Conservation (phyloP, 1,140 invertebrate genomes). For the Ceratina australensis region DNA sequence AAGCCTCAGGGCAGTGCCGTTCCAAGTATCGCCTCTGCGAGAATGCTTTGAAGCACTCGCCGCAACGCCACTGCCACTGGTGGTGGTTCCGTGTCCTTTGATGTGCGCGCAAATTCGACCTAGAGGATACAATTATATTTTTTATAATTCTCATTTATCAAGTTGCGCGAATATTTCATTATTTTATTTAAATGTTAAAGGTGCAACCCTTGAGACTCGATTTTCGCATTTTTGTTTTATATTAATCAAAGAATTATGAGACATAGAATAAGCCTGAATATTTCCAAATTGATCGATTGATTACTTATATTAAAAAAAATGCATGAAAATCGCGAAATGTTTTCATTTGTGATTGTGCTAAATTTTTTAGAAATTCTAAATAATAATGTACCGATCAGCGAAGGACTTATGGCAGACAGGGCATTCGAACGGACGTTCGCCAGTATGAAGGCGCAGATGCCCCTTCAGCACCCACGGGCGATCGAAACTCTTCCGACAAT, state of each 20-base stretch:
- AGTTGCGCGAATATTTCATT: too few relatives aligned
- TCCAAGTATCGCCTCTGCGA: constrained; percentile 87
- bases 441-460: constrained; percentile 84
- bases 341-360: too few relatives aligned
- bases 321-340: too few relatives aligned
- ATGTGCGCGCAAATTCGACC: constrained; percentile 86
- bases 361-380: too few relatives aligned
- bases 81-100: constrained; percentile 86
- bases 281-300: too few relatives aligned
- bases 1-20: constrained; percentile 86
- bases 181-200: too few relatives aligned
- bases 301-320: too few relatives aligned
- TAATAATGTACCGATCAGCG: constrained; percentile 84
- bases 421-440: constrained; percentile 85
- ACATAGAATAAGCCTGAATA: too few relatives aligned
- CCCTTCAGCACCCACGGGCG: constrained; percentile 86
- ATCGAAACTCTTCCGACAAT: constrained; percentile 81
- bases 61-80: constrained; percentile 84
- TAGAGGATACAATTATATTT: constrained; percentile 62
- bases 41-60: constrained; percentile 85
- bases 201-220: too few relatives aligned
- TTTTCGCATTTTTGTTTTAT: too few relatives aligned
- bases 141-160: too few relatives aligned
- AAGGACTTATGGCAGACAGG: constrained; percentile 86
- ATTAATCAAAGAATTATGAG: too few relatives aligned